Evolutionary conservation across 2,113 vertebrate genomes (phyloP).

Genomic region (Phainopepla nitens): DNA sequence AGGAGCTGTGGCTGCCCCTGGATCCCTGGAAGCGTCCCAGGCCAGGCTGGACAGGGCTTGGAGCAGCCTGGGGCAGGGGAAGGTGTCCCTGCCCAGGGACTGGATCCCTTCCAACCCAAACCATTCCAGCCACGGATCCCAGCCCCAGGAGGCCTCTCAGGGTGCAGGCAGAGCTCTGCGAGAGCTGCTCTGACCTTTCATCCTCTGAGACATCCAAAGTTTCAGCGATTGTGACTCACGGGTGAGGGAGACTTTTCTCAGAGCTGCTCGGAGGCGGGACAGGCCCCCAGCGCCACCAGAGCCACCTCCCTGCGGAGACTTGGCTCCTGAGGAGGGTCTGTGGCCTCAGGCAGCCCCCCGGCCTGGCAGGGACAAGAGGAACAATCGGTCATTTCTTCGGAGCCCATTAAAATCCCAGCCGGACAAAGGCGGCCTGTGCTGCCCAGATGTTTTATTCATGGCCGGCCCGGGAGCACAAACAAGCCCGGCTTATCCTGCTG

Average conservation of each 20-base stretch:
- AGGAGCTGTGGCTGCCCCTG: too few relatives aligned
- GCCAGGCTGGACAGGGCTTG: background rate
- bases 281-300: background rate
- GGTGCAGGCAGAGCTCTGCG: background rate
- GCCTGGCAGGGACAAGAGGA: background rate
- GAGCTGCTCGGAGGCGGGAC: background rate
- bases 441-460: conserved; percentile 48
- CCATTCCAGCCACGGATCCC: background rate
- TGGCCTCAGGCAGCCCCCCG: background rate
- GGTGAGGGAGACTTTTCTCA: background rate
- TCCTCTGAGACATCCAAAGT: rapidly evolving
- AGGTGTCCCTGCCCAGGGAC: too few relatives aligned
- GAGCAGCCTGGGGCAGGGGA: background rate
- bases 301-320: background rate
- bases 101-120: background rate
- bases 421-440: conserved; percentile 29
- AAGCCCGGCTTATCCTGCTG: background rate
- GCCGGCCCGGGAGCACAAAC: background rate
- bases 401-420: background rate
- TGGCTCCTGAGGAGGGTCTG: rapidly evolving
- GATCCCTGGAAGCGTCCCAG: background rate
- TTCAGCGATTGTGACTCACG: background rate
- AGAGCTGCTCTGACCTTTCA: background rate
- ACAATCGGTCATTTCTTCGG: background rate
- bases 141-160: background rate